Conservation (phyloP, 2,888 invertebrate species). For the Eilema sororculum region DNA sequence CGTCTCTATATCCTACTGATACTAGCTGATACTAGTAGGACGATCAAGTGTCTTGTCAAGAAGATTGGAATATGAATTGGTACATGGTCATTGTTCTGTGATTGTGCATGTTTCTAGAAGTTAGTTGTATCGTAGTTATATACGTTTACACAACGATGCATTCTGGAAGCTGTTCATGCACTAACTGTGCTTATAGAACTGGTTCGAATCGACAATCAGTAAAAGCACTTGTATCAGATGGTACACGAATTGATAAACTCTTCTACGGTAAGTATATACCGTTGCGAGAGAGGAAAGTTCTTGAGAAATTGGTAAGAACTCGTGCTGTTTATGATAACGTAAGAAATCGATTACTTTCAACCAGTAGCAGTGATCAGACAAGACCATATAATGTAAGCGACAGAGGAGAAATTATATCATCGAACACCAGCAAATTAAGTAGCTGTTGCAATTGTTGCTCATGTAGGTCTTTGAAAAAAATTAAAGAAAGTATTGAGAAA, state of each 20-base stretch:
- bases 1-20: conserved; percentile 19
- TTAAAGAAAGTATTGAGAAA: conserved; percentile 29
- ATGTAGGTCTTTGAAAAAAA: conserved; percentile 47
- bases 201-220: conserved; percentile 29
- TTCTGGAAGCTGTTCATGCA: conserved; percentile 53
- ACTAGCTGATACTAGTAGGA: neutral
- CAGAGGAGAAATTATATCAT: conserved; percentile 53
- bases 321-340: conserved; percentile 65
- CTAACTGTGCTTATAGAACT: conserved; percentile 52
- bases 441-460: conserved; percentile 55
- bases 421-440: conserved; percentile 54
- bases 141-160: conserved; percentile 31
- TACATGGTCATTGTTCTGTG: conserved; percentile 17
- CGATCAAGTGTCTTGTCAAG: conserved; percentile 2
- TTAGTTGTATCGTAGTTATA: neutral
- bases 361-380: conserved; percentile 44
- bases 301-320: conserved; percentile 64
- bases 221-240: conserved; percentile 31
- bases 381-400: conserved; percentile 54
- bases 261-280: conserved; percentile 62
- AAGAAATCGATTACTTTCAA: conserved; percentile 57
- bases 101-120: conserved; percentile 21
- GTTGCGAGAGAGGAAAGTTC: conserved; percentile 61
- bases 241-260: conserved; percentile 57
- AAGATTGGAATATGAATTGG: conserved; percentile 32